Evolutionary conservation across 2,888 invertebrate genomes (phyloP).

Genomic region (Sinelater perroti): DNA sequence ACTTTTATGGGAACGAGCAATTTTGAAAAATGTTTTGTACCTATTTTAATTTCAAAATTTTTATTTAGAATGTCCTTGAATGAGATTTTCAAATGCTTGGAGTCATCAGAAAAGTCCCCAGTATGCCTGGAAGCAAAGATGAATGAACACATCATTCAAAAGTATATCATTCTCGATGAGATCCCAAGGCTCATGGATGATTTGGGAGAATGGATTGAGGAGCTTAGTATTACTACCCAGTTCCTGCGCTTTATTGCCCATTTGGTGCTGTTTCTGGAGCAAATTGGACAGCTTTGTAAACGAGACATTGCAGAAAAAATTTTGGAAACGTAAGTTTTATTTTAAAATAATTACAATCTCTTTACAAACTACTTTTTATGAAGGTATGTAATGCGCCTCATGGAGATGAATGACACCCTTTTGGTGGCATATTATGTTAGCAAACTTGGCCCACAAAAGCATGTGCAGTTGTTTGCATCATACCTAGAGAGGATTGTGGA

Average conservation of each 20-base stretch:
- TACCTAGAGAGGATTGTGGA: constrained; percentile 74
- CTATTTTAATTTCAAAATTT: too few relatives aligned
- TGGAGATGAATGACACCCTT: constrained; percentile 76
- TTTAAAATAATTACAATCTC: not conserved
- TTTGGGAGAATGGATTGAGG: constrained; percentile 72
- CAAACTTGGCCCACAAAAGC: constrained; percentile 72
- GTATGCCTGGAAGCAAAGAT: constrained; percentile 69
- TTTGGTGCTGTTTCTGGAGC: constrained; percentile 81
- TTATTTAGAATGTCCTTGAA: constrained; percentile 74
- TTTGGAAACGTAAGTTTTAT: constrained; percentile 68
- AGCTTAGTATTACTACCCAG: constrained; percentile 63
- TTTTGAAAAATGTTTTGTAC: too few relatives aligned
- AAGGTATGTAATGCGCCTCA: constrained; percentile 74
- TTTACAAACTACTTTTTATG: not conserved
- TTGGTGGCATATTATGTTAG: constrained; percentile 88
- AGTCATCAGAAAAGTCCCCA: constrained; percentile 66
- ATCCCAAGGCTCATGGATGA: constrained; percentile 76
- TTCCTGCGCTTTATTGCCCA: constrained; percentile 86
- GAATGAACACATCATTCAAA: constrained; percentile 81
- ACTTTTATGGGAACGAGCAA: too few relatives aligned
- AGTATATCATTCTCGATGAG: constrained; percentile 85
- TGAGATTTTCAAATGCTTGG: constrained; percentile 73
- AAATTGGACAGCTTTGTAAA: constrained; percentile 76
- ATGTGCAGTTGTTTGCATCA: constrained; percentile 71
- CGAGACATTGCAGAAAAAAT: constrained; percentile 79